Evolutionary conservation across 35 echinoderm and acorn worm genomes (phyloP), one percentile per base, ranked within the genome.

Genomic region (Ophiothrix spiculata): DNA sequence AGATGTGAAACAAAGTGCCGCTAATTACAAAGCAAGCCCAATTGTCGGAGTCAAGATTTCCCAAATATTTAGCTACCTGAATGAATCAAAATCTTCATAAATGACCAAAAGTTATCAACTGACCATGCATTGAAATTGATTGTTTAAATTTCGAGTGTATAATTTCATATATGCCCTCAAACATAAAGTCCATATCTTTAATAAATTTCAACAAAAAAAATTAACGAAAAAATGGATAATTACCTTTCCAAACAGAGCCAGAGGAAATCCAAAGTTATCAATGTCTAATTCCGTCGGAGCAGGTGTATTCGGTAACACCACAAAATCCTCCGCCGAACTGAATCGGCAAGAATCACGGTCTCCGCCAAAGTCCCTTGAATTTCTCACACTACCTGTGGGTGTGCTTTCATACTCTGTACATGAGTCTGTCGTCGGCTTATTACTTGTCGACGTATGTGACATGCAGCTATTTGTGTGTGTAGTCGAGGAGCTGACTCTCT

Each of bases 161-260:
- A n/a, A n/a, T n/a, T n/a, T n/a, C n/a, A n/a, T n/a, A n/a, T n/a
- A n/a, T n/a, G n/a, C n/a, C n/a, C n/a, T n/a, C n/a, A n/a, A n/a
- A n/a, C n/a, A n/a, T n/a, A n/a, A n/a, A n/a, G n/a, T n/a, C n/a
- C n/a, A n/a, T n/a, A n/a, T n/a, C n/a, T n/a, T n/a, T n/a, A n/a
- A n/a, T n/a, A n/a, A n/a, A n/a, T n/a, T n/a, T n/a, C n/a, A n/a
- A n/a, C n/a, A n/a, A n/a, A n/a, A n/a, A n/a, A n/a, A n/a, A n/a
- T n/a, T n/a, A n/a, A n/a, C n/a, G n/a, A n/a, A n/a, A n/a, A n/a
- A n/a, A n/a, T n/a, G n/a, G 45, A 21, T 33, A 77, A 33, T 35
- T 92, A 99, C 96, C 96, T 99, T 99, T 86, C 91, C 92, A 91
- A 99, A 99, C 75, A 99, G 77, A 36, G 96, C 86, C 1, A 99